Conservation (phyloP, 2,888 invertebrate genomes). For the Xestoiulus laeticollis region DNA sequence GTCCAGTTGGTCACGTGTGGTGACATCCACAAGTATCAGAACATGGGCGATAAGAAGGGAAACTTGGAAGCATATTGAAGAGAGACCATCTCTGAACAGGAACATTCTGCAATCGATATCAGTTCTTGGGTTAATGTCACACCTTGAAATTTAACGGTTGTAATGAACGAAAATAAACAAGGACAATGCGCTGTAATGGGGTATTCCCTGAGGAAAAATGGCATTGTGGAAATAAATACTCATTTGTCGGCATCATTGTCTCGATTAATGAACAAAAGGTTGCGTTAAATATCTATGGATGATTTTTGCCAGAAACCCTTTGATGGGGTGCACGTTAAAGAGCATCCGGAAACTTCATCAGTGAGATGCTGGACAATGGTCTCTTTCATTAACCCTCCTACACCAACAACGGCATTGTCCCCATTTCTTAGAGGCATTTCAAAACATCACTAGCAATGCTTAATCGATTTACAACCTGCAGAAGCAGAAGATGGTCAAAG, state of each 20-base stretch:
- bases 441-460: background rate
- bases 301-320: background rate
- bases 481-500: constrained; percentile 39
- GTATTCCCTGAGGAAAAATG: background rate
- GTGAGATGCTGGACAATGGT: constrained; percentile 36
- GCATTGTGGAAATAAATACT: background rate
- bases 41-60: constrained; percentile 51
- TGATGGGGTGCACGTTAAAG: background rate
- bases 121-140: background rate
- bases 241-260: background rate
- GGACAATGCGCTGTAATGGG: background rate
- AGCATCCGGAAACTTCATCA: background rate
- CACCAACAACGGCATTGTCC: background rate
- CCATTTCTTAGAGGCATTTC: background rate
- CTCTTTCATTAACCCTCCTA: background rate
- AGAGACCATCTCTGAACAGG: constrained; percentile 43
- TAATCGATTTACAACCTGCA: constrained; percentile 42
- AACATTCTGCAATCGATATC: constrained; percentile 47
- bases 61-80: constrained; percentile 44
- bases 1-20: constrained; percentile 46
- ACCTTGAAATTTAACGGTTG: background rate
- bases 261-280: background rate
- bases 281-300: background rate
- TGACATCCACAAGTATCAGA: constrained; percentile 48
- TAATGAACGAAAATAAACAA: background rate